phyloP scores from a whole-genome alignment of 2,797 vertebrate genomes.

The Anableps anableps region DNA sequence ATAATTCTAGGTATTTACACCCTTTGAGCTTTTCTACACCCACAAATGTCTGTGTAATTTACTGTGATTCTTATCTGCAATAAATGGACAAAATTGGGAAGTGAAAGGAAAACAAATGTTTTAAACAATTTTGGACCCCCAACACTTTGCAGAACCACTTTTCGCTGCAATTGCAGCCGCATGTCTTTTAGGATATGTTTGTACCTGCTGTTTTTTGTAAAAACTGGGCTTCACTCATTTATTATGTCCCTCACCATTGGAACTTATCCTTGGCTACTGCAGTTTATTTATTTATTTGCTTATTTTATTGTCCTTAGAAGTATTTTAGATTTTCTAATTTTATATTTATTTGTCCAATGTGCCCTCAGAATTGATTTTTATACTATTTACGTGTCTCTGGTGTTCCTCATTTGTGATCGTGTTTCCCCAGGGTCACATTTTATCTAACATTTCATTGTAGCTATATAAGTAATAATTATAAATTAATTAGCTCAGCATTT shows the following conservation, averaged over 20 bases:
- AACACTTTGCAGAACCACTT: background rate
- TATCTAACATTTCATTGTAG: too few relatives aligned
- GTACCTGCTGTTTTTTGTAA: background rate
- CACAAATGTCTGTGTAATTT: background rate
- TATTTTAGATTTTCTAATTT: too few relatives aligned
- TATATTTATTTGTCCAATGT: too few relatives aligned
- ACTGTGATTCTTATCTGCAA: background rate
- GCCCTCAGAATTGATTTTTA: too few relatives aligned
- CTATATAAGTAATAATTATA: too few relatives aligned
- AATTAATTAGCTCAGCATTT: too few relatives aligned
- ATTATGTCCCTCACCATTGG: background rate
- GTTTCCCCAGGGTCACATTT: too few relatives aligned
- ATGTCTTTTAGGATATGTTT: background rate
- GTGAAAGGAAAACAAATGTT: background rate
- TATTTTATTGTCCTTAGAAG: too few relatives aligned
- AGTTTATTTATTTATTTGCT: too few relatives aligned
- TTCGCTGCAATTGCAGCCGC: background rate
- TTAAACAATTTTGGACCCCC: background rate
- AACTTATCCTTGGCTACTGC: background rate
- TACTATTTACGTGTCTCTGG: too few relatives aligned
- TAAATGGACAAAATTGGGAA: background rate
- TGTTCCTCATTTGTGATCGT: too few relatives aligned
- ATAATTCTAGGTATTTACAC: background rate
- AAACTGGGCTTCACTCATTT: background rate
- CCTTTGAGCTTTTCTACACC: too few relatives aligned